These are phyloP conservation scores for Graptemys geographica DNA, from an alignment of 2,797 vertebrate species.

Conservation along the genomic window DNA sequence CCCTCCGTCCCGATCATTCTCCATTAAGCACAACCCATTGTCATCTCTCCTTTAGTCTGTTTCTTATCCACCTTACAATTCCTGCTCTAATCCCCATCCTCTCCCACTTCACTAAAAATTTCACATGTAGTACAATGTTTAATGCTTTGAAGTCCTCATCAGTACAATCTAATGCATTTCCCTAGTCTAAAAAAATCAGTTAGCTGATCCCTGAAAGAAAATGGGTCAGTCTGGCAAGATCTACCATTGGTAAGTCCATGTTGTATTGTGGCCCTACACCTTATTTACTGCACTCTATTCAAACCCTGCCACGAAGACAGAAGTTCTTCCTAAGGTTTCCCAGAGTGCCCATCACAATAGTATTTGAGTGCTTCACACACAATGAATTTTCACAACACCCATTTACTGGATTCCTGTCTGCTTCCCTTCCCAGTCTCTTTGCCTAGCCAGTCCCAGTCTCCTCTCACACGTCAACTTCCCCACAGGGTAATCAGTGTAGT, in stretches of 20 bases:
- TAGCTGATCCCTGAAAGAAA: background rate
- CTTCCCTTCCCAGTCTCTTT: background rate
- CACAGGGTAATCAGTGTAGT: background rate
- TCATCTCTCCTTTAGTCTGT: no score
- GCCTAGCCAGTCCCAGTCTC: background rate
- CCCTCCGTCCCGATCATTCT: no score
- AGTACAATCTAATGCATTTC: no score
- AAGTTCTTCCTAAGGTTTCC: slow-evolving; percentile 19
- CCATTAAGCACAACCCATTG: no score
- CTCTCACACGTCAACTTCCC: background rate
- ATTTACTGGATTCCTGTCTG: background rate
- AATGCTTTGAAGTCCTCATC: no score
- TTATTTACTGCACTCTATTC: background rate
- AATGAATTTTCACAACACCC: background rate
- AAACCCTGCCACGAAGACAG: background rate
- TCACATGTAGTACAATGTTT: no score
- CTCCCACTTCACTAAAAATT: no score
- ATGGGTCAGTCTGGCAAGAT: background rate
- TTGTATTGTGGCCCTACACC: background rate
- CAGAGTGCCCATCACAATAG: background rate
- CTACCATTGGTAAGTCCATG: background rate
- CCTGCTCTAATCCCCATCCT: no score
- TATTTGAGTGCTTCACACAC: background rate
- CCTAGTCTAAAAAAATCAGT: no score
- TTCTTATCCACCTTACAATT: no score